A percentile compares a stretch with the other conserved stretches of the same genome.
phyloP scores from a whole-genome alignment of 2,113 vertebrate species.

The Hepsetus odoe region DNA sequence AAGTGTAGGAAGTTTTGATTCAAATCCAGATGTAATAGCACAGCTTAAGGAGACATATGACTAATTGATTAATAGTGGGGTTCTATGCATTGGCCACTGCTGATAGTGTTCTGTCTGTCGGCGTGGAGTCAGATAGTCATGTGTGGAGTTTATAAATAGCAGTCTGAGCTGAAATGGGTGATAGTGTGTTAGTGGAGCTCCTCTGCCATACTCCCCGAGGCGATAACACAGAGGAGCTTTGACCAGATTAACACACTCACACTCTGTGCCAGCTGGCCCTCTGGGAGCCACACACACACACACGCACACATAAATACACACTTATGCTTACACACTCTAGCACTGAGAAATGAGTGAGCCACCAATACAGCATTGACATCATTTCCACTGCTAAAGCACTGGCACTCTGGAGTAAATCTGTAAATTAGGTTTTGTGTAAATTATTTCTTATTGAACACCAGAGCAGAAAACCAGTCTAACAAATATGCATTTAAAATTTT shows the following conservation, averaged over 20 bases:
- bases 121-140: background rate
- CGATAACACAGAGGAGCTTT: conserved; percentile 43
- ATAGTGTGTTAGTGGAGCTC: conserved; percentile 30
- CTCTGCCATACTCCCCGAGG: conserved; percentile 36
- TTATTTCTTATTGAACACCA: background rate
- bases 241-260: conserved; percentile 44
- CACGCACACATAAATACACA: conserved; percentile 22
- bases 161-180: conserved; percentile 34
- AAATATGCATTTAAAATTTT: background rate
- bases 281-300: conserved; percentile 32
- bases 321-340: conserved; percentile 9
- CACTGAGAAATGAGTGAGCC: conserved; percentile 18
- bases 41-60: background rate
- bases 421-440: conserved; percentile 14
- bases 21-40: background rate
- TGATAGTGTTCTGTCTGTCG: background rate
- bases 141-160: conserved; percentile 21
- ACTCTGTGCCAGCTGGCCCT: conserved; percentile 34
- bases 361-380: conserved; percentile 16
- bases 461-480: background rate
- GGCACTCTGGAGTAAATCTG: background rate
- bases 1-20: background rate
- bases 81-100: background rate
- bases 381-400: conserved; percentile 8
- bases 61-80: conserved; percentile 19